These are phyloP conservation scores for Orchesella cincta DNA, from an alignment of 1,140 invertebrate species.

Conservation along the genomic window DNA sequence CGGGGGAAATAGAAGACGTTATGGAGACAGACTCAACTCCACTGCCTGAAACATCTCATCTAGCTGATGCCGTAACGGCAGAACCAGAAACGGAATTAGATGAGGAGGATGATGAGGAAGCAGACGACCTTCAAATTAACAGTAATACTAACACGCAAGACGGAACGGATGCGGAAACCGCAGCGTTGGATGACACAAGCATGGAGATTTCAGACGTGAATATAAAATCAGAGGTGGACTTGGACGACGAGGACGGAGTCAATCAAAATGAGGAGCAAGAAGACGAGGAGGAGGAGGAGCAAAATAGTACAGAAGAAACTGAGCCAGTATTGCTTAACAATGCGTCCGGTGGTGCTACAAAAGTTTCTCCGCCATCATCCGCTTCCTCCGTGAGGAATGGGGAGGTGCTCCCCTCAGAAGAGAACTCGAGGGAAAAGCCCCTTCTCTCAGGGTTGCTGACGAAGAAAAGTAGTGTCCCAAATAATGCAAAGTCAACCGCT, in stretches of 20 bases:
- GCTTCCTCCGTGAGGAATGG: background rate
- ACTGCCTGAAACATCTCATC: background rate
- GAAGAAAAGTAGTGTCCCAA: background rate
- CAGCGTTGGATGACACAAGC: too few species aligned
- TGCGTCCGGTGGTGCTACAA: background rate
- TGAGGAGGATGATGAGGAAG: background rate
- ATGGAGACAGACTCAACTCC: background rate
- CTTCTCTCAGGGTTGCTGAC: background rate
- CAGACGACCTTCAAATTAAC: too few species aligned
- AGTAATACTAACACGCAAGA: too few species aligned
- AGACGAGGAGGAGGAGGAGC: background rate
- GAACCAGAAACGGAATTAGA: background rate
- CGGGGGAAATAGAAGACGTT: background rate
- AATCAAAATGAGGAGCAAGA: background rate
- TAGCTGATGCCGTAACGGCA: background rate
- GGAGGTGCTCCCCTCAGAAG: too few species aligned
- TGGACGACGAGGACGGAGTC: background rate
- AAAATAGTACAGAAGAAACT: background rate
- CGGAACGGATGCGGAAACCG: too few species aligned
- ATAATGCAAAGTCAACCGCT: slow-evolving; percentile 35
- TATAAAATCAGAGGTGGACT: background rate
- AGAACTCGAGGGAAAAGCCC: background rate
- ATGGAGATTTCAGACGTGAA: too few species aligned
- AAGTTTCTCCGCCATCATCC: background rate
- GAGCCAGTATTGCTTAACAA: background rate